A percentile compares a stretch with the other conserved stretches of the same genome.
These are phyloP conservation scores for Zaprionus africanus DNA, from an alignment of 1,140 invertebrate genomes.

Conservation along the genomic window DNA sequence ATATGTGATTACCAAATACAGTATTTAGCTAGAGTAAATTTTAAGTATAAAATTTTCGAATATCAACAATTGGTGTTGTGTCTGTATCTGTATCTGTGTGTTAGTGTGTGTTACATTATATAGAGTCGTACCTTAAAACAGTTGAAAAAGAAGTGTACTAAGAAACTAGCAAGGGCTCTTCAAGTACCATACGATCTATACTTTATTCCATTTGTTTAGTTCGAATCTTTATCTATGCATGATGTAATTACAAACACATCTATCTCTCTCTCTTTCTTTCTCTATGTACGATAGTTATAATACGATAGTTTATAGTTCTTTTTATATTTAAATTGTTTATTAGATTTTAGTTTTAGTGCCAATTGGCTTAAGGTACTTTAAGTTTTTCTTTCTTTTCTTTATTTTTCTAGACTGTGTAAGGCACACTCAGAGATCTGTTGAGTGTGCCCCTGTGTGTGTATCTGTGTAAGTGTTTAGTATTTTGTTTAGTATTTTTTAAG, in stretches of 20 bases:
- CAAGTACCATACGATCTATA: conserved; percentile 22
- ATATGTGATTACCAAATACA: conserved; percentile 71
- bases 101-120: conserved; percentile 27
- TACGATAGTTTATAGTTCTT: conserved; percentile 37
- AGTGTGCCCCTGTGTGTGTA: conserved; percentile 36
- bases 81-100: conserved; percentile 21
- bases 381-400: conserved; percentile 71
- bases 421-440: conserved; percentile 56
- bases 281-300: conserved; percentile 53
- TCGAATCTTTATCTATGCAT: conserved; percentile 10
- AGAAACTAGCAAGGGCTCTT: conserved; percentile 64
- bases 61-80: conserved; percentile 80
- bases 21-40: conserved; percentile 46
- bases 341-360: conserved; percentile 80
- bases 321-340: conserved; percentile 56
- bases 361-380: conserved; percentile 84
- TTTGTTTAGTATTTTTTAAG: conserved; percentile 5
- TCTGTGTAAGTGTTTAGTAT: conserved; percentile 36
- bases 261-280: conserved; percentile 16
- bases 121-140: conserved; percentile 38
- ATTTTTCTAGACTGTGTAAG: conserved; percentile 39
- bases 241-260: too few species aligned
- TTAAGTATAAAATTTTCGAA: conserved; percentile 66
- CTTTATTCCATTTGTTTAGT: conserved; percentile 16
- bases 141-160: conserved; percentile 49